A percentile compares a stretch with the other conserved stretches of the same genome.
phyloP scores from a whole-genome alignment of 1,140 invertebrate species.

The Hyposmocoma kahamanoa region DNA sequence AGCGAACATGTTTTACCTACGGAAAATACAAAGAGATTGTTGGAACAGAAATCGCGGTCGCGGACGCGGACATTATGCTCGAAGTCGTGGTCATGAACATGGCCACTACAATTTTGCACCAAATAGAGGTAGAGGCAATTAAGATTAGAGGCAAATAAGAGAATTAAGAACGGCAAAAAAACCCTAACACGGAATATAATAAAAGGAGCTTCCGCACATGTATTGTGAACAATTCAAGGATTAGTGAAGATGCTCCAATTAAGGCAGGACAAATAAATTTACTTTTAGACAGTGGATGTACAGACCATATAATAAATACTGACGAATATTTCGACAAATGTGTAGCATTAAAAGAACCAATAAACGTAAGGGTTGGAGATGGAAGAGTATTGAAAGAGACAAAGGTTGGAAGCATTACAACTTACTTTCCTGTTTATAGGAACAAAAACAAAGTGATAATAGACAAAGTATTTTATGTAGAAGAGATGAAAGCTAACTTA shows the following conservation, averaged over 20 bases:
- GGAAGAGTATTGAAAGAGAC: slow-evolving; percentile 32
- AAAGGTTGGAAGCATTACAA: slow-evolving; percentile 35
- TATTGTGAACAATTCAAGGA: neutral
- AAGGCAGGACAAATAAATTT: slow-evolving; percentile 32
- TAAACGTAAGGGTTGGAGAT: slow-evolving; percentile 29
- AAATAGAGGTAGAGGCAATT: neutral
- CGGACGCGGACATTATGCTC: slow-evolving; percentile 9
- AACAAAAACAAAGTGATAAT: slow-evolving; percentile 21
- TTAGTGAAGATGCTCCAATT: slow-evolving; percentile 8
- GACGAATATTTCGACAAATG: slow-evolving; percentile 39
- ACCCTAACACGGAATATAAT: neutral
- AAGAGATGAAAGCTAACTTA: slow-evolving; percentile 33
- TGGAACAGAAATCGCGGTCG: slow-evolving; percentile 15
- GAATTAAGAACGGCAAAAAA: slow-evolving; percentile 16
- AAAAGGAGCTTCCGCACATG: too few species aligned
- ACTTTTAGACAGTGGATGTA: slow-evolving; percentile 47
- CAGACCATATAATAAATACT: slow-evolving; percentile 48
- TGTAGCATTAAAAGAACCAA: slow-evolving; percentile 31
- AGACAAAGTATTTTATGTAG: slow-evolving; percentile 37
- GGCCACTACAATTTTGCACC: slow-evolving; percentile 3
- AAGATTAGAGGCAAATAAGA: slow-evolving; percentile 14
- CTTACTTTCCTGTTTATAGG: slow-evolving; percentile 18
- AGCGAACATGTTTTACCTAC: slow-evolving; percentile 31
- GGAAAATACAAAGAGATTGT: slow-evolving; percentile 37
- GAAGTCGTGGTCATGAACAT: slow-evolving; percentile 7